Evolutionary conservation across 2,888 invertebrate species (phyloP).

Genomic region (Cataglyphis altisquamis): DNA sequence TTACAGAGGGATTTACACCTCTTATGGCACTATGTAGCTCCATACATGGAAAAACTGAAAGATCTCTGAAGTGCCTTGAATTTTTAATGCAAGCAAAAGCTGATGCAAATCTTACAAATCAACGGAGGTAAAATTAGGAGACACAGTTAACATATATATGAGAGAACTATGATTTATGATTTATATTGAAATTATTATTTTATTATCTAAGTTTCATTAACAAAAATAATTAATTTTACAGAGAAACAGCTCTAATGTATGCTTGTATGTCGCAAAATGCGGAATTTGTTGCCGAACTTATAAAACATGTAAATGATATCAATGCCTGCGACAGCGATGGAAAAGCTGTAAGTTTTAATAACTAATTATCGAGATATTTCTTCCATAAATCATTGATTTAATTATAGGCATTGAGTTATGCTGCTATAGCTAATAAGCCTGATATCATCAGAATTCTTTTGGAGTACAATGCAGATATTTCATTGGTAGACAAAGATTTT

Average conservation of each 20-base stretch:
- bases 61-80: conserved; percentile 86
- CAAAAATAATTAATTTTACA: conserved; percentile 79
- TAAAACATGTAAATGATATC: conserved; percentile 87
- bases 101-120: conserved; percentile 88
- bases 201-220: neutral
- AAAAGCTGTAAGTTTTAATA: conserved; percentile 87
- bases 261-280: conserved; percentile 88
- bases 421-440: conserved; percentile 88
- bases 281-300: conserved; percentile 87
- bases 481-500: conserved; percentile 87
- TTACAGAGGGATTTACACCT: conserved; percentile 89
- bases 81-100: conserved; percentile 87
- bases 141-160: conserved; percentile 4
- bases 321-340: conserved; percentile 89
- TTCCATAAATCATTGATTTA: conserved; percentile 3
- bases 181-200: neutral
- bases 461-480: conserved; percentile 87
- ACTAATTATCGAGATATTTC: neutral
- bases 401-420: conserved; percentile 89
- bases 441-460: conserved; percentile 88
- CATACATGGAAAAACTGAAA: conserved; percentile 85
- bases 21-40: conserved; percentile 89
- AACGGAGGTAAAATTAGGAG: conserved; percentile 79
- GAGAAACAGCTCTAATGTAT: conserved; percentile 89
- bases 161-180: neutral